phyloP scores from a whole-genome alignment of 2,888 invertebrate genomes.

The Nomada lathburiana region DNA sequence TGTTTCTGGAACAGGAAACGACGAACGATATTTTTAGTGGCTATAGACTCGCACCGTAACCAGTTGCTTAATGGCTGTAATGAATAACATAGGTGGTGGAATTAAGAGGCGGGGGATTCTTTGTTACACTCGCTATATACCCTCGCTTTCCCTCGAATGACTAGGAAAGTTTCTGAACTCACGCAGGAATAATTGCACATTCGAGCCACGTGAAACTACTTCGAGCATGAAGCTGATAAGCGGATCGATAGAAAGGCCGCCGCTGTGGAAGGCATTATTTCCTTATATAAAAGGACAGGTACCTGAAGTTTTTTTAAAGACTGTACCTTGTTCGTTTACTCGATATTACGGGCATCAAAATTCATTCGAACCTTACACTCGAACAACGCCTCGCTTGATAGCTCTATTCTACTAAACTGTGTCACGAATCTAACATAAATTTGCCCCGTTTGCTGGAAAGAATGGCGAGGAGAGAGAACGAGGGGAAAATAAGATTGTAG shows the following conservation, averaged over 20 bases:
- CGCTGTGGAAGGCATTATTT: neutral
- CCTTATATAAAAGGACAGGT: no score
- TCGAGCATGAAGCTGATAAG: slow-evolving; percentile 40
- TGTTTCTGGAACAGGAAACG: slow-evolving; percentile 91
- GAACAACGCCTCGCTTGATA: neutral
- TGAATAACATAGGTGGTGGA: neutral
- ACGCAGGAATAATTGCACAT: slow-evolving; percentile 39
- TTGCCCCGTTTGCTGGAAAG: neutral
- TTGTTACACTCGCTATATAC: neutral
- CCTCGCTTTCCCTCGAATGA: neutral
- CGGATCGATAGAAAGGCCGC: slow-evolving; percentile 37
- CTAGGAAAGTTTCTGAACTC: neutral
- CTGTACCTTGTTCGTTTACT: neutral
- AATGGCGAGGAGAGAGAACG: neutral
- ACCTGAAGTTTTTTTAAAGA: neutral
- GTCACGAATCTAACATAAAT: slow-evolving; percentile 8
- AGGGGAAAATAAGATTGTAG: slow-evolving; percentile 9
- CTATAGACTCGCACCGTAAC: neutral
- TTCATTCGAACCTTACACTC: neutral
- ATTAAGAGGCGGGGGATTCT: neutral
- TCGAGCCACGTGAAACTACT: slow-evolving; percentile 42
- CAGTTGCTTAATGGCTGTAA: neutral
- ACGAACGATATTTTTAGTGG: neutral
- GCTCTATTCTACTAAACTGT: neutral
- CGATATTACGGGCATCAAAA: neutral